Evolutionary conservation across 2,113 vertebrate genomes (phyloP).

Genomic region (Scophthalmus maximus): DNA sequence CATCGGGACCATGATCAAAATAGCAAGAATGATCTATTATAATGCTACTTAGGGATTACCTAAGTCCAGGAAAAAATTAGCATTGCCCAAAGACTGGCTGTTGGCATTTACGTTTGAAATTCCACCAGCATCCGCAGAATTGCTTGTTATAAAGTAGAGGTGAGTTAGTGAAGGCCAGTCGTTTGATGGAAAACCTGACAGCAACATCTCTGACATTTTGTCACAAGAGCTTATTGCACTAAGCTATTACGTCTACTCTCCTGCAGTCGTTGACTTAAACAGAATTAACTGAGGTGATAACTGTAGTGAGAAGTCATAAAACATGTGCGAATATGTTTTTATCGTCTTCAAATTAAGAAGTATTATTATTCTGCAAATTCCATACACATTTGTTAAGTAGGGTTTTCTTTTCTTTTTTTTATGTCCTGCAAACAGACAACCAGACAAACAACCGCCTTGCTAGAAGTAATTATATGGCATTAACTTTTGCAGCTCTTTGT

Average conservation of each 20-base stretch:
- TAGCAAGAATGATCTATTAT: background rate
- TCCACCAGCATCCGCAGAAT: background rate
- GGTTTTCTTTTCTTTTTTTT: no score
- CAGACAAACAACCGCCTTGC: conserved; percentile 4
- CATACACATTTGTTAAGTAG: no score
- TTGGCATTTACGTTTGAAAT: conserved; percentile 18
- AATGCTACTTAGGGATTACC: background rate
- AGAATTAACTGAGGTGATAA: no score
- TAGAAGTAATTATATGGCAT: conserved; percentile 15
- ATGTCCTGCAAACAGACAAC: background rate
- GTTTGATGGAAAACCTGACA: background rate
- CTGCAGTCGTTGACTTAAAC: background rate
- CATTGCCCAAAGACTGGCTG: background rate
- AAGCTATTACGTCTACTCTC: background rate
- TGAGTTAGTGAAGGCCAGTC: background rate
- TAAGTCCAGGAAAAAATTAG: background rate
- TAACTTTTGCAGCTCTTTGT: conserved; percentile 25
- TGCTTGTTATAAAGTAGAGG: background rate
- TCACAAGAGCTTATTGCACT: background rate
- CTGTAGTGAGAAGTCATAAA: no score
- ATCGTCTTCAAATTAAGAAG: no score
- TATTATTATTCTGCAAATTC: no score
- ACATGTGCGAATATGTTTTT: no score
- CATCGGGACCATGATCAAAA: background rate
- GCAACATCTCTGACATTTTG: background rate